These are phyloP conservation scores for Hypselothyrea guttata DNA, from an alignment of 2,888 invertebrate species.

Conservation along the genomic window DNA sequence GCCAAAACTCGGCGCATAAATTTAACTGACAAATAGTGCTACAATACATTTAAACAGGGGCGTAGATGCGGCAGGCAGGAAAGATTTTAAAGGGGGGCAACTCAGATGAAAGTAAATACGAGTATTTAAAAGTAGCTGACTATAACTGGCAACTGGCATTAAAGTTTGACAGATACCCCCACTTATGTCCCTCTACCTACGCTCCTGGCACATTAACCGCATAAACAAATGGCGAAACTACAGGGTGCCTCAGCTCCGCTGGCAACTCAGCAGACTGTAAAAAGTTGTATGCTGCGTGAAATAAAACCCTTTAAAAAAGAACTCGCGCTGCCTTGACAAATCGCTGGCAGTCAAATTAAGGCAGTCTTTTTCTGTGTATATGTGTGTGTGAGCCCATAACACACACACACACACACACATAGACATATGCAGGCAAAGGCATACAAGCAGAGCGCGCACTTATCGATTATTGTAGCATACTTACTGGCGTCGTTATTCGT, in stretches of 20 bases:
- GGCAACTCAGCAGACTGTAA: constrained; percentile 1
- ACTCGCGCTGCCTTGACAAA: constrained; percentile 54
- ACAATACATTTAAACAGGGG: not conserved
- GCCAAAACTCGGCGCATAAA: constrained; percentile 42
- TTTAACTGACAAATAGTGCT: constrained; percentile 29
- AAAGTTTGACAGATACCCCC: too few relatives aligned
- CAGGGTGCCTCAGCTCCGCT: not conserved
- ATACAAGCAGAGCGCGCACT: constrained; percentile 30
- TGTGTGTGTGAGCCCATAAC: constrained; percentile 37
- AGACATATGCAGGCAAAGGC: constrained; percentile 9
- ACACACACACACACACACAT: constrained; percentile 28
- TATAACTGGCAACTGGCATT: too few relatives aligned
- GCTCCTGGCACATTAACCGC: constrained; percentile 50
- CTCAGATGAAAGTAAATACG: too few relatives aligned
- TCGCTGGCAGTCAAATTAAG: constrained; percentile 42
- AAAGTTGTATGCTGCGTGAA: not conserved
- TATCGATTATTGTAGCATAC: constrained; percentile 76
- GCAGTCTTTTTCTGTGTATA: constrained; percentile 23
- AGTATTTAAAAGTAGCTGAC: too few relatives aligned
- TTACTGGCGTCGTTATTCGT: constrained; percentile 61
- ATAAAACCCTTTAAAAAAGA: constrained; percentile 17
- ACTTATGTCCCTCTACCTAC: too few relatives aligned
- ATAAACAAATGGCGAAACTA: constrained; percentile 17
- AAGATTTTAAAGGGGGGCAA: not conserved
- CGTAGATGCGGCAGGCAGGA: not conserved